Evolutionary conservation across 2,888 invertebrate species (phyloP).

Genomic region (Hemaris fuciformis): DNA sequence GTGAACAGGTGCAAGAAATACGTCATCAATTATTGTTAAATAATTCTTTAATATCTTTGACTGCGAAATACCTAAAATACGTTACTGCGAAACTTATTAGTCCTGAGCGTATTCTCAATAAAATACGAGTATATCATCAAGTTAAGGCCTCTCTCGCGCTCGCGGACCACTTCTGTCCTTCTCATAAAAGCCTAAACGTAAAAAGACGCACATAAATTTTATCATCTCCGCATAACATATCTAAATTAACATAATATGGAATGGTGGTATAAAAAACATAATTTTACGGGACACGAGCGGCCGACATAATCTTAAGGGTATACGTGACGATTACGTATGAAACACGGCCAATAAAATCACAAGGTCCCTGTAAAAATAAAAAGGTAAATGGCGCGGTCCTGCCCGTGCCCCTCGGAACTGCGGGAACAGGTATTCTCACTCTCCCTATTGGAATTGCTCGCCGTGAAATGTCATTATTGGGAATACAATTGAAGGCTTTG

Average conservation of each 20-base stretch:
- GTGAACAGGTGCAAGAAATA: too few species aligned
- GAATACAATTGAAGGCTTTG: neutral
- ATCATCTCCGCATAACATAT: neutral
- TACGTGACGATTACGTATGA: neutral
- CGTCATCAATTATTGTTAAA: too few species aligned
- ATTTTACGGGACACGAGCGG: neutral
- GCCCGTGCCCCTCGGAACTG: neutral
- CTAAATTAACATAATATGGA: constrained; percentile 8
- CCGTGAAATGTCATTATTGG: neutral
- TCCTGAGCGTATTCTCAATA: neutral
- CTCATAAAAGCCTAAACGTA: neutral
- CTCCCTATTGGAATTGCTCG: neutral
- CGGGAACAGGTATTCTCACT: neutral
- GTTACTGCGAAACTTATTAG: neutral
- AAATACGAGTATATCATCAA: neutral
- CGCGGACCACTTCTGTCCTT: neutral
- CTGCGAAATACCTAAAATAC: neutral
- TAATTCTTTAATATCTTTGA: too few species aligned
- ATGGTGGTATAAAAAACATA: constrained; percentile 3
- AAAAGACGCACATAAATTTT: constrained; percentile 3
- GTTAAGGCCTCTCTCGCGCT: neutral
- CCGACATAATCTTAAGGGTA: neutral
- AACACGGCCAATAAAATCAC: neutral
- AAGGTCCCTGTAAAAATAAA: neutral
- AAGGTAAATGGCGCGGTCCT: neutral